Percentiles rank a stretch among this genome's conserved stretches.
Conservation (phyloP, 2,113 vertebrate genomes). For the Entelurus aequoreus region DNA sequence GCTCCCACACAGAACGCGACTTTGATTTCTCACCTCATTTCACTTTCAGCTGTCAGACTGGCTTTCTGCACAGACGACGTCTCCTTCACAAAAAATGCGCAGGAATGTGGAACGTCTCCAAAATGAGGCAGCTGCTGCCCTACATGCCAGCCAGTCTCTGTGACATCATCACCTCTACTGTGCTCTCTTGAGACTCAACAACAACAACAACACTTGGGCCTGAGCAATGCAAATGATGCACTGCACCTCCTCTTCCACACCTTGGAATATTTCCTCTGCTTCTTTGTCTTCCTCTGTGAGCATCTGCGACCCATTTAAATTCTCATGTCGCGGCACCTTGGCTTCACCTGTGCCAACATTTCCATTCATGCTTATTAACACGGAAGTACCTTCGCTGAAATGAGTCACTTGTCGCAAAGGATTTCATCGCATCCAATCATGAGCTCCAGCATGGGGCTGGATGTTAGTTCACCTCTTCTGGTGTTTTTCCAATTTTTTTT, state of each 20-base stretch:
- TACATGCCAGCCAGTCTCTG: slow-evolving; percentile 46
- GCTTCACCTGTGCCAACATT: slow-evolving; percentile 42
- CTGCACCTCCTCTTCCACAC: slow-evolving; percentile 10
- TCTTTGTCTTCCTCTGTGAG: slow-evolving; percentile 22
- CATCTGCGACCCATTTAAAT: slow-evolving; percentile 49
- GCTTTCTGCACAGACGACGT: slow-evolving; percentile 67
- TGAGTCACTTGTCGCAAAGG: not conserved
- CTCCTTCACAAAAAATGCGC: slow-evolving; percentile 59
- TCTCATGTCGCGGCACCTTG: slow-evolving; percentile 38
- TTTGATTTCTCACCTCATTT: slow-evolving; percentile 78
- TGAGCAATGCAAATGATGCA: slow-evolving; percentile 50
- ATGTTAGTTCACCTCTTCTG: not conserved
- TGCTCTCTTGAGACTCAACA: slow-evolving; percentile 46
- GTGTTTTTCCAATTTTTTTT: not conserved
- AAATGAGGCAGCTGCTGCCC: slow-evolving; percentile 74
- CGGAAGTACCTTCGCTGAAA: not conserved
- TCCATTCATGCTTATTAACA: slow-evolving; percentile 35
- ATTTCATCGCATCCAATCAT: not conserved
- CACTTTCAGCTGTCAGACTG: slow-evolving; percentile 74
- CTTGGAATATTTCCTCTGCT: slow-evolving; percentile 26
- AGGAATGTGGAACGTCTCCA: slow-evolving; percentile 60
- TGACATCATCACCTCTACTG: slow-evolving; percentile 62
- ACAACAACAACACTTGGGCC: slow-evolving; percentile 42
- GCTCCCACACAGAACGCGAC: slow-evolving; percentile 69
- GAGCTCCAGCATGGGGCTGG: not conserved